Evolutionary conservation across 2,888 invertebrate genomes (phyloP), one percentile per base, ranked within the genome.

Genomic region (Parascotia fuliginaria): DNA sequence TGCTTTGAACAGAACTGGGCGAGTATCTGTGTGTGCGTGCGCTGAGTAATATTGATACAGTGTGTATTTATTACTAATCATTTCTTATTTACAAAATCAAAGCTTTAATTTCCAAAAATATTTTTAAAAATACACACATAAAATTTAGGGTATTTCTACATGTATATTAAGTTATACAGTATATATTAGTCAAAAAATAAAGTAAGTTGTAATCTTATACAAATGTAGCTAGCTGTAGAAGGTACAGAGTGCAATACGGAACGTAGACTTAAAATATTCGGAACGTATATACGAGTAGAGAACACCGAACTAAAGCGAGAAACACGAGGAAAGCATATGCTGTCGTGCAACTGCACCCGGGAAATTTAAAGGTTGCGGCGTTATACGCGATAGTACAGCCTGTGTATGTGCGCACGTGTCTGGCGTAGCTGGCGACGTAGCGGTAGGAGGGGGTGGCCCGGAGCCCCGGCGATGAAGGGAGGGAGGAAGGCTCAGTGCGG

Each of bases 361-460:
- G 32, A 57, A 50, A 53, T 40, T 33, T 46, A 58, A 50, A 61
- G 55, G 51, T 39, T 54, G 44, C 44, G 34, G 38, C 47, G 36
- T 14, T 47, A 65, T 24, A 19, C 3, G 5, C 5, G 24, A 9
- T 7, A 1, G 7, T 24, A 49, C 75, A 70, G 39, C 60, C 67
- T 75, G 64, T 74, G 57, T 64, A 42, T 54, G 56, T 77, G 81
- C 75, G 75, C 79, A 77, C 81, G 83, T 81, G 84, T 77, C 77
- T 78, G 65, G 63, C 63, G 66, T 60, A 61, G 59, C 65, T 54
- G 54, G 43, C 48, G 27, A 38, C 38, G 15, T n/a, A 13, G 22
- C 19, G 13, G 39, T 12, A 14, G 13, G 31, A 52, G 62, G 49
- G 63, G 45, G 60, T 53, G 57, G 56, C 55, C 46, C 52, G 39